phyloP scores from a whole-genome alignment of 2,797 vertebrate species.

The Chloroceryle inda region DNA sequence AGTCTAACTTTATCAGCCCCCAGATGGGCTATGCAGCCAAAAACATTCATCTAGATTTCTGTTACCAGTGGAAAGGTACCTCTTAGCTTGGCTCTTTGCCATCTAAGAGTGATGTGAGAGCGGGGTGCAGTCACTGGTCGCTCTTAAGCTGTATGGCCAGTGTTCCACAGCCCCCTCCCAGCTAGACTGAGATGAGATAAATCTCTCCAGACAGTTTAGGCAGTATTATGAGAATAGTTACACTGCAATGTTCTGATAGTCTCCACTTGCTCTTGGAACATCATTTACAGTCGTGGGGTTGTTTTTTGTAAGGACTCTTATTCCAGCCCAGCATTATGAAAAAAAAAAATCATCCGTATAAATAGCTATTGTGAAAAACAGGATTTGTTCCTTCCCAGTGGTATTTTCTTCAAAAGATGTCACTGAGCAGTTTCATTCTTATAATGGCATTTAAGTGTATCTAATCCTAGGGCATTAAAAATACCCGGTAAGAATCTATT shows the following conservation, averaged over 20 bases:
- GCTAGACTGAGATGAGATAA: neutral
- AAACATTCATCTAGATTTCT: neutral
- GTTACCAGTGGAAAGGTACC: neutral
- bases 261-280: neutral
- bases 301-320: neutral
- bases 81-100: neutral
- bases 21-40: neutral
- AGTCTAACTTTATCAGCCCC: neutral
- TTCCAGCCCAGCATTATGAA: neutral
- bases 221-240: neutral
- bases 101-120: accelerated
- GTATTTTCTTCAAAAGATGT: neutral
- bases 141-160: neutral
- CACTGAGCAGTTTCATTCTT: neutral
- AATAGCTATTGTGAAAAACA: neutral
- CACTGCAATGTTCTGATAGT: neutral
- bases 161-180: neutral
- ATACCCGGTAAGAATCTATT: neutral
- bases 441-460: neutral
- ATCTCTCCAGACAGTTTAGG: neutral
- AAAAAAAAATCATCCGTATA: neutral
- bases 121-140: neutral
- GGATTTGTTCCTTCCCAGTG: neutral
- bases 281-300: accelerated
- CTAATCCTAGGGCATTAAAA: neutral